Evolutionary conservation across 1,140 invertebrate species (phyloP), one percentile per base, ranked within the genome.

Genomic region (Diorhabda elongata): DNA sequence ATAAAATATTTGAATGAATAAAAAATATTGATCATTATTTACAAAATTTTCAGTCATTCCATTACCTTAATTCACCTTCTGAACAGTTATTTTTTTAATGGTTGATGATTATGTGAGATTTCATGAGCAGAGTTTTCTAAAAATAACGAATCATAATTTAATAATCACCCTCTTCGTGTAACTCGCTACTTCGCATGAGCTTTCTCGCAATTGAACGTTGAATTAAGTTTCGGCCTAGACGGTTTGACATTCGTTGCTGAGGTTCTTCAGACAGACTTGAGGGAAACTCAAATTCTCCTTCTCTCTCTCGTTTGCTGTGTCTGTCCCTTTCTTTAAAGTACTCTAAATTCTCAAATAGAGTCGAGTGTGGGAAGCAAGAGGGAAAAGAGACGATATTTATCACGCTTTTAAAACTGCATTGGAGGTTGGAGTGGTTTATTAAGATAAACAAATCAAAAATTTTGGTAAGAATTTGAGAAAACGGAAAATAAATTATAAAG

Each of bases 201-300:
- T 52, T 52, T 52, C 47, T 52, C 47, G 6, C 47, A 52, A 8
- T 52, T 6, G n/a, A 52, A 52, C 47, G 47, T 6, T 52, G 47
- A 52, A 52, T 52, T 6, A 6, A 52, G 47, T 52, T 52, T n/a
- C 6, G 3, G 47, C 47, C 47, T 52, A 52, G 47, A 52, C 47
- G 47, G 47, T n/a, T 52, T 52, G 47, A n/a, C 4, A 6, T 52
- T n/a, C 47, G 4, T 52, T n/a, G 47, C 47, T 26, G 47, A 52
- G 47, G 47, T 52, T 52, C 47, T 52, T 52, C 47, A 52, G 47
- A 52, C 47, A 52, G 47, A 52, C 47, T 52, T 52, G 47, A 52
- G 47, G 47, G 47, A 52, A 8, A 52, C 47, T 52, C n/a, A 52
- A 4, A 52, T 52, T 52, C 47, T 52, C 47, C n/a, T n/a, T 8